Evolutionary conservation across 2,888 invertebrate species (phyloP), one percentile per base, ranked within the genome.

Genomic region (Anthophora plumipes): DNA sequence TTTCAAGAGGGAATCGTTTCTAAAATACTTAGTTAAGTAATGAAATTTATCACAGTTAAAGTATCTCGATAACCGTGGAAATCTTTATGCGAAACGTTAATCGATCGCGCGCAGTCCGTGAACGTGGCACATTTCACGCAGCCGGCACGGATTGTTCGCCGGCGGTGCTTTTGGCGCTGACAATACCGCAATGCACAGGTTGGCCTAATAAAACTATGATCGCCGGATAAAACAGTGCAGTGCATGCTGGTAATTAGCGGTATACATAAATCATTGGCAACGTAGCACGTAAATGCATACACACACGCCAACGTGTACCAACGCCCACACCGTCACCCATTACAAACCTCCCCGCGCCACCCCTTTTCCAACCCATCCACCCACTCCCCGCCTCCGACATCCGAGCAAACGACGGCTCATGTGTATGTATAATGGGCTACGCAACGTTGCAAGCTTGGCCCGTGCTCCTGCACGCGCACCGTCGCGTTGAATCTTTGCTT

Each of bases 241-340:
- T 88, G 91, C 91, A 90, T 86, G 90, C 87, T 91, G 91, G 93
- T 93, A 92, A 93, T 93, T 93, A 93, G 93, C 89, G 92, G 92
- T 92, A 89, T 90, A 91, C 93, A 92, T 93, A 92, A 93, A 93
- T 93, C 93, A 93, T 92, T 89, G 91, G 86, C 87, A 91, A 88
- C 89, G 90, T 89, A 89, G 89, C 91, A 88, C 85, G 83, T 85
- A 85, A 83, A 86, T 75, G 82, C 77, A 66, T 66, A 75, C 82
- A 71, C 79, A 75, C 81, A 75, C 67, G 91, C 90, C 86, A 85
- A 50, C 77, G 68, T 61, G 66, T 71, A 76, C 80, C 9, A 14
- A 68, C 66, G 71, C 60, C 31, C 63, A 57, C 71, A 70, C 86
- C 74, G 72, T 73, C 88, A 85, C 87, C 88, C 89, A 88, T 88